phyloP scores from a whole-genome alignment of 2,888 invertebrate genomes.

The Ceraclea dissimilis region DNA sequence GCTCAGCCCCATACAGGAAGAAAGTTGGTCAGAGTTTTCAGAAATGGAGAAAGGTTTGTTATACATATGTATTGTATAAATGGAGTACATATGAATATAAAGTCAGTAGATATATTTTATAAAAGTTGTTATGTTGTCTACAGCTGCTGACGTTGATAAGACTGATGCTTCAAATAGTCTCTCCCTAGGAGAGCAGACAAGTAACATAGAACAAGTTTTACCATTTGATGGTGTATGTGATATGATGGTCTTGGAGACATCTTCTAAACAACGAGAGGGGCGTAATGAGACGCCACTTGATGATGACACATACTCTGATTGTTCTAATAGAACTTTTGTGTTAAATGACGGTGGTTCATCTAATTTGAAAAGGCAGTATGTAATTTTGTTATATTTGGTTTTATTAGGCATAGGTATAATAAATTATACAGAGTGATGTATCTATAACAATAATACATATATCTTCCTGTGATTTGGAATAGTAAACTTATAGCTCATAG shows the following conservation, averaged over 20 bases:
- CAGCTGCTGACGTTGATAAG: slow-evolving; percentile 21
- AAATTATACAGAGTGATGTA: neutral
- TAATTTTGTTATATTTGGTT: neutral
- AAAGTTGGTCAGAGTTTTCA: slow-evolving; percentile 34
- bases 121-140: neutral
- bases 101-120: too few relatives aligned
- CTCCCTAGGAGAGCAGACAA: slow-evolving; percentile 18
- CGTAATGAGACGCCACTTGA: neutral
- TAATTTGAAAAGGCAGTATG: slow-evolving; percentile 15
- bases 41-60: slow-evolving; percentile 20
- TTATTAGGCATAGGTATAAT: neutral
- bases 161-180: slow-evolving; percentile 22
- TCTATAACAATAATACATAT: neutral
- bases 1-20: slow-evolving; percentile 55
- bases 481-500: too few relatives aligned
- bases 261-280: neutral
- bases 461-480: neutral
- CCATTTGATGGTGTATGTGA: slow-evolving; percentile 15
- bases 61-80: neutral
- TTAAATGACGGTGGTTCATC: slow-evolving; percentile 11
- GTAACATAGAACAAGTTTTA: slow-evolving; percentile 14
- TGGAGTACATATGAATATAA: too few relatives aligned
- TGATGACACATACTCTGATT: slow-evolving; percentile 21
- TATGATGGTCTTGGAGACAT: neutral
- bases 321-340: slow-evolving; percentile 21